Base-by-base conservation (phyloP, 2,113 vertebrate species). In the Bettongia penicillata region DNA sequence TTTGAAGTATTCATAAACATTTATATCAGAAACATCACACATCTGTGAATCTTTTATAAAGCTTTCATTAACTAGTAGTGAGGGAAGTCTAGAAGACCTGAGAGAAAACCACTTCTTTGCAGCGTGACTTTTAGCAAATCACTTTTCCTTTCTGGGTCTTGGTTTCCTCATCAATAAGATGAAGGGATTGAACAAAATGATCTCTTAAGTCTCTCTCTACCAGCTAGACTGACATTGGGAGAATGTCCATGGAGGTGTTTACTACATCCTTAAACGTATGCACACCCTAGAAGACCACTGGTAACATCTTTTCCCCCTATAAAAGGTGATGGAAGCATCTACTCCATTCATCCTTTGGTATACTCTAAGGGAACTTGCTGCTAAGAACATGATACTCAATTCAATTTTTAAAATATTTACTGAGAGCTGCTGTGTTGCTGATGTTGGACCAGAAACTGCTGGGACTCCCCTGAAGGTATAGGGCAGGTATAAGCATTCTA, bases 21-120 rank as follows among this genome's bases (percentile, higher is more conserved):
- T 84, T 84, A 43, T 43, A 84, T 43, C n/a, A 43, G 68, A 31
- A 3, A 3, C 31, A 68, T 37, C 31, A 6, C 31, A 68, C 8
- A 68, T 68, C 57, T 68, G 61, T 68, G 61, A 68, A 16, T 68
- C 61, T 68, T 68, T 16, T 14, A 68, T n/a, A 68, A 91, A 95
- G 94, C 43, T 90, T 94, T 97, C 94, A 96, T 95, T 96, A 97
- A 93, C 51, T 91, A 49, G 52, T 93, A 97, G 91, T 96, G 95
- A 95, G 50, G 95, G 11, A 95, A 28, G 94, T 49, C n/a, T 94
- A 61, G 93, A 93, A 97, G 95, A 90, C 10, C 92, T 94, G 93
- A 91, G 31, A n/a, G 51, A 57, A 94, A 97, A 96, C 91, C 16
- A 84, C 26, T 84, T 84, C 68, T 84, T 43, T 84, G 23, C 68